These are phyloP conservation scores for Hedychridium roseum DNA, from an alignment of 2,888 invertebrate species.

Conservation along the genomic window DNA sequence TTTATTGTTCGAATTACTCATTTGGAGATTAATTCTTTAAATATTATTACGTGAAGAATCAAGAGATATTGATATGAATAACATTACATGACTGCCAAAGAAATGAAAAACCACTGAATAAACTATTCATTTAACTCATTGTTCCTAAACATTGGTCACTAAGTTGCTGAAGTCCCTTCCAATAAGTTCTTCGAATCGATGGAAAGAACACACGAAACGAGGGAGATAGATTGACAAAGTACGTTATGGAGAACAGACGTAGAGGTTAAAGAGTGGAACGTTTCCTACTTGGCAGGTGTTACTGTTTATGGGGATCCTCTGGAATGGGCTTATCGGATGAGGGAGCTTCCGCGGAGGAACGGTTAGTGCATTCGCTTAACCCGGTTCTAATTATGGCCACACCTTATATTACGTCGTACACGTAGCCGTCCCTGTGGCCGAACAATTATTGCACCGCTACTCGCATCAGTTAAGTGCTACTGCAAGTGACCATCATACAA, in stretches of 20 bases:
- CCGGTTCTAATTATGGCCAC: conserved; percentile 38
- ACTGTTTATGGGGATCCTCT: conserved; percentile 47
- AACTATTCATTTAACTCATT: no score
- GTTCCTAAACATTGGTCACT: no score
- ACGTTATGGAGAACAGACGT: no score
- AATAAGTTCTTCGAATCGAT: no score
- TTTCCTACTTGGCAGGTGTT: conserved; percentile 39
- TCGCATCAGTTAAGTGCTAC: conserved; percentile 43
- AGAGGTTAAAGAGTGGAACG: conserved; percentile 35
- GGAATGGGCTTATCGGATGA: conserved; percentile 42
- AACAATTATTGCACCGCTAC: conserved; percentile 47
- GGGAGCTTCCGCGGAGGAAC: conserved; percentile 28
- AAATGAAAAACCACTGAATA: no score
- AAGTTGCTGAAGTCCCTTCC: no score
- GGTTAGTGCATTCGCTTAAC: conserved; percentile 42
- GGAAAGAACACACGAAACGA: background rate
- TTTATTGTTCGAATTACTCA: no score
- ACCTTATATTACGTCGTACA: conserved; percentile 20
- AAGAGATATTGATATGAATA: no score
- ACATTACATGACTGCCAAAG: no score
- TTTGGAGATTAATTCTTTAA: no score
- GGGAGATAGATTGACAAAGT: background rate
- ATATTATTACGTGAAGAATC: no score
- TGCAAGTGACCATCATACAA: conserved; percentile 46
- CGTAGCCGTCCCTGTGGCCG: background rate